These are phyloP conservation scores for Melanotaenia pygmaea DNA, from an alignment of 2,797 vertebrate genomes.

Conservation along the genomic window DNA sequence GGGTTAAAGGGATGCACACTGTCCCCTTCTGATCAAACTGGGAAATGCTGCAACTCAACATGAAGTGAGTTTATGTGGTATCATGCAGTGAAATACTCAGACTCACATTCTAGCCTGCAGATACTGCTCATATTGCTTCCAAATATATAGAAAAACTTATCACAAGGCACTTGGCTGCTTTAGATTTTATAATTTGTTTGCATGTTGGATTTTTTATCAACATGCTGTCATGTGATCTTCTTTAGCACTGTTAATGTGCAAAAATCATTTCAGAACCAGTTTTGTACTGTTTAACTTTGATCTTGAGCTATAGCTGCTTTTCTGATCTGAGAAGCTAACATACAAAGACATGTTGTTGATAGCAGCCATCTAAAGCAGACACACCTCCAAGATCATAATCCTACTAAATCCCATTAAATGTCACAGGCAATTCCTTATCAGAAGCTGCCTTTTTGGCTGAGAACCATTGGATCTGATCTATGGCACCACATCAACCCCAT, in stretches of 20 bases:
- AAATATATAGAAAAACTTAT: conserved; percentile 11
- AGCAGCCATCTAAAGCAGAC: conserved; percentile 6
- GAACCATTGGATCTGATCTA: conserved; percentile 5
- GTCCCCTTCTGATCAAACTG: conserved; percentile 52
- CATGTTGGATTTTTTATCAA: not conserved
- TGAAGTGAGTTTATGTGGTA: not conserved
- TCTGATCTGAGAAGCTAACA: conserved; percentile 18
- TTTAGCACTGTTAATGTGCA: not conserved
- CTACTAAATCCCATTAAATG: conserved; percentile 36
- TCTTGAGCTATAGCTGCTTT: not conserved
- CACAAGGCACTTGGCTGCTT: conserved; percentile 1
- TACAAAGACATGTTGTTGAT: conserved; percentile 14
- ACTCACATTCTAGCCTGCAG: conserved; percentile 9
- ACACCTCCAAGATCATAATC: conserved; percentile 28
- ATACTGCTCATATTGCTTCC: not conserved
- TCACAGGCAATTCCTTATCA: conserved; percentile 17
- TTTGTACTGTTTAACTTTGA: not conserved
- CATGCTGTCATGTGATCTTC: not conserved
- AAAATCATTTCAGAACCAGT: not conserved
- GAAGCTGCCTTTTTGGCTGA: not conserved
- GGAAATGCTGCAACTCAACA: not conserved
- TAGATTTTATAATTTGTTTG: not conserved
- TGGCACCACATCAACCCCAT: conserved; percentile 23
- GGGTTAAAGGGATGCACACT: conserved; percentile 26
- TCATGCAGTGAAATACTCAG: conserved; percentile 4